Conservation (phyloP, 2,888 invertebrate genomes). For the Patella ulyssiponensis region DNA sequence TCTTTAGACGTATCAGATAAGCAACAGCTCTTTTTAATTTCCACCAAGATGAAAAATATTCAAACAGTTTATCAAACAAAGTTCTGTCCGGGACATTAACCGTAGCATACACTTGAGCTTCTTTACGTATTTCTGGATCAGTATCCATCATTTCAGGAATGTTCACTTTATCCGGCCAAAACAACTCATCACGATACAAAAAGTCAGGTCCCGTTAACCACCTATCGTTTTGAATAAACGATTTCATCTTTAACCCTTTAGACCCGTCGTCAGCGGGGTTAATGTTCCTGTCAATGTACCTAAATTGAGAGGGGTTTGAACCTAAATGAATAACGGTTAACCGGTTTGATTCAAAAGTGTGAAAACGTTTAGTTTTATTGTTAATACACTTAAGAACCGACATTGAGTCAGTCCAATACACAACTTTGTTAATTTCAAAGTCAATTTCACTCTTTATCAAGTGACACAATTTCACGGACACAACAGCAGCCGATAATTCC, state of each 20-base stretch:
- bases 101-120: background rate
- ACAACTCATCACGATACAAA: background rate
- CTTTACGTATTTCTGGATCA: slow-evolving; percentile 3
- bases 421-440: background rate
- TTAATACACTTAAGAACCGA: background rate
- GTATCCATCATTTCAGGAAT: background rate
- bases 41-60: background rate
- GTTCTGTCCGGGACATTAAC: background rate
- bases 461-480: background rate
- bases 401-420: slow-evolving; percentile 6
- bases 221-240: slow-evolving; percentile 3
- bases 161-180: background rate
- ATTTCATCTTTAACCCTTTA: background rate
- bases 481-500: background rate
- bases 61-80: background rate
- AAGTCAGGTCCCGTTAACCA: slow-evolving; percentile 1
- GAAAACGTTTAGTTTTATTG: slow-evolving; percentile 2
- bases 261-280: background rate
- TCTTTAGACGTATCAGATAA: background rate
- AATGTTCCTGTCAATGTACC: background rate
- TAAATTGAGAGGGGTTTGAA: background rate
- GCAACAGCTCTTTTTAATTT: slow-evolving; percentile 1
- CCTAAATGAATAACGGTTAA: background rate
- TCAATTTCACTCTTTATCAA: background rate
- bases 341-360: background rate